These are phyloP conservation scores for Ormyrus thymus DNA, from an alignment of 2,888 invertebrate species.

Conservation along the genomic window DNA sequence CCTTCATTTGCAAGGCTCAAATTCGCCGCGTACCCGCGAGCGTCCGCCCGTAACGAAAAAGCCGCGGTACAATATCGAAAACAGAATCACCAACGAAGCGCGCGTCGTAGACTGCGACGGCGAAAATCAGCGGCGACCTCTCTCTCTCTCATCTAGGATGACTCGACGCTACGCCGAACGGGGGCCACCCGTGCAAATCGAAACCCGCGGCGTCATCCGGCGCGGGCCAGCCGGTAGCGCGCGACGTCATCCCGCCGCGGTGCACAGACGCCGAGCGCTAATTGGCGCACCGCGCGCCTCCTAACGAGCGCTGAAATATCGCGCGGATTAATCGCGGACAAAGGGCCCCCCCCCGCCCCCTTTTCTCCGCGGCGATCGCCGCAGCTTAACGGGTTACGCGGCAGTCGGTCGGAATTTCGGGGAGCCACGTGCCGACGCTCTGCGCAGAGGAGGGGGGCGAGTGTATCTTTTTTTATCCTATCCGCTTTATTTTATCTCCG, in stretches of 20 bases:
- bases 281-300: not conserved
- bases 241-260: not conserved
- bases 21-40: too few relatives aligned
- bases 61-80: too few relatives aligned
- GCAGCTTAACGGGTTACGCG: not conserved
- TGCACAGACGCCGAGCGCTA: not conserved
- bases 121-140: not conserved
- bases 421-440: slow-evolving; percentile 36
- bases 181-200: too few relatives aligned
- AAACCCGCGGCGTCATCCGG: not conserved
- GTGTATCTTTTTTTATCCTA: slow-evolving; percentile 19
- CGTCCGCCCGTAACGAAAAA: too few relatives aligned
- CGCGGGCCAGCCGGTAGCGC: too few relatives aligned
- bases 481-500: slow-evolving; percentile 48
- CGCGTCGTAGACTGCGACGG: not conserved
- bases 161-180: not conserved
- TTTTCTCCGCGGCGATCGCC: not conserved
- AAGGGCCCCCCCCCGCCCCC: too few relatives aligned
- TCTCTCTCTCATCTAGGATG: not conserved
- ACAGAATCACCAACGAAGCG: not conserved
- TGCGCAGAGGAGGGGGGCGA: not conserved
- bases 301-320: slow-evolving; percentile 6
- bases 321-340: not conserved
- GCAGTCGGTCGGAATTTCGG: slow-evolving; percentile 2
- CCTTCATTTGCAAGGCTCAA: too few relatives aligned